Base-by-base conservation (phyloP, 64 coral and sea anemone genomes). In the Anthopleura sola region DNA sequence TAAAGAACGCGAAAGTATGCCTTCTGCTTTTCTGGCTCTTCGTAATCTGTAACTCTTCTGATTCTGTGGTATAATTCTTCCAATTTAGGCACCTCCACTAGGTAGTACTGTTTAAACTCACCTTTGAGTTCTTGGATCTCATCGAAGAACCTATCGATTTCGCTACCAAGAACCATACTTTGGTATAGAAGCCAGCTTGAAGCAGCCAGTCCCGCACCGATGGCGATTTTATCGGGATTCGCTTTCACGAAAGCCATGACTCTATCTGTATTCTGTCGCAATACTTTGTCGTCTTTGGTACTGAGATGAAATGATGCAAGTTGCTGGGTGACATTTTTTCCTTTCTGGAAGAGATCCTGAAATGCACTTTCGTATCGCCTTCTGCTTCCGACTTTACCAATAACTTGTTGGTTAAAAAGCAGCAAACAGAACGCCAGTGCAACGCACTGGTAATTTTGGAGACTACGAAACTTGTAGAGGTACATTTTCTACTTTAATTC, bases 291-390 rank as follows among this genome's bases (percentile, higher is more conserved):
- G 36, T 81, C 37, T 49, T 19, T 37, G 46, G 11, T 23, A 3
- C 0, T 34, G 20, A 81, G 1, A 34, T 71, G 66, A 71, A 71
- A 71, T 44, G 21, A 31, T 3, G 36, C 21, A 7, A 81, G 36
- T 17, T 49, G 36, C 2, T 81, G 1, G 26, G 19, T 19, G 36
- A 20, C 46, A 37, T 81, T 37, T 81, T 49, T 81, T 2, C 13
- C 78, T 81, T 37, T 23, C 8, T 40, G 11, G 37, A 81, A 81
- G 28, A 81, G 7, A 81, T 49, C 37, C 15, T 81, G 8, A 49
- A 81, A 81, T 20, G 78, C 36, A 37, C 78, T 81, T 81, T 81
- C 46, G 78, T 81, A 81, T 37, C 78, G 78, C 17, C 37, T 81
- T 40, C 78, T 81, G 49, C 49, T 51, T 81, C 23, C 46, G 6